Conservation (phyloP, 2,797 vertebrate genomes). For the Harpagifer antarcticus region DNA sequence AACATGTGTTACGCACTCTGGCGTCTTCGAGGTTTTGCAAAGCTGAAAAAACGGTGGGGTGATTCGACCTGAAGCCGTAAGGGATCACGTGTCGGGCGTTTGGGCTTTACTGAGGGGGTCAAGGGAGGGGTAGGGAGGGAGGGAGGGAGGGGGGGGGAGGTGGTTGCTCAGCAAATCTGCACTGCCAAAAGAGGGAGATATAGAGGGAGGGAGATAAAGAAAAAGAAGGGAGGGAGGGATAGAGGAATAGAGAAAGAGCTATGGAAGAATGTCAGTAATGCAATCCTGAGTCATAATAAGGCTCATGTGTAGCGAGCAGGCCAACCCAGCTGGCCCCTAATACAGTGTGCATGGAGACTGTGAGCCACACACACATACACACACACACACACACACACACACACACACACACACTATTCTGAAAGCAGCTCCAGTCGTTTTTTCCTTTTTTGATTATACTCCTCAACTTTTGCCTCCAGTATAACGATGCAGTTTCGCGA, state of each 20-base stretch:
- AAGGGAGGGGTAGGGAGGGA: constrained; percentile 46
- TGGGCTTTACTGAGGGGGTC: constrained; percentile 58
- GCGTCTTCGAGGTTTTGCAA: constrained; percentile 41
- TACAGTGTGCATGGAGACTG: constrained; percentile 73
- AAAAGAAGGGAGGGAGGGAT: constrained; percentile 1
- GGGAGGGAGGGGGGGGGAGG: constrained; percentile 1
- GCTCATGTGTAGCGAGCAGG: constrained; percentile 78
- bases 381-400: constrained; percentile 27
- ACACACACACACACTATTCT: constrained; percentile 44
- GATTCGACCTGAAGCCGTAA: constrained; percentile 55
- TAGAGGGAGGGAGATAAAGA: constrained; percentile 21
- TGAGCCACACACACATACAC: constrained; percentile 36
- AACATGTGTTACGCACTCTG: constrained; percentile 73
- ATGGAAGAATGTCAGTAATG: constrained; percentile 83
- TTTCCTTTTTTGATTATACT: constrained; percentile 15
- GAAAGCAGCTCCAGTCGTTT: constrained; percentile 49
- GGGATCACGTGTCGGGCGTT: constrained; percentile 64
- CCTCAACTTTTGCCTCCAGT: constrained; percentile 35
- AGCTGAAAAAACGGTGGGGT: constrained; percentile 31
- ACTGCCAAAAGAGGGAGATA: neutral
- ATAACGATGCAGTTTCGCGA: constrained; percentile 36
- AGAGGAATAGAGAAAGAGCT: constrained; percentile 41
- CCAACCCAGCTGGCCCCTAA: constrained; percentile 78
- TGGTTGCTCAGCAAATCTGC: constrained; percentile 78
- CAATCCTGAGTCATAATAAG: constrained; percentile 84